Conservation (phyloP, 1,140 invertebrate genomes). For the Neoseiulus cucumeris region DNA sequence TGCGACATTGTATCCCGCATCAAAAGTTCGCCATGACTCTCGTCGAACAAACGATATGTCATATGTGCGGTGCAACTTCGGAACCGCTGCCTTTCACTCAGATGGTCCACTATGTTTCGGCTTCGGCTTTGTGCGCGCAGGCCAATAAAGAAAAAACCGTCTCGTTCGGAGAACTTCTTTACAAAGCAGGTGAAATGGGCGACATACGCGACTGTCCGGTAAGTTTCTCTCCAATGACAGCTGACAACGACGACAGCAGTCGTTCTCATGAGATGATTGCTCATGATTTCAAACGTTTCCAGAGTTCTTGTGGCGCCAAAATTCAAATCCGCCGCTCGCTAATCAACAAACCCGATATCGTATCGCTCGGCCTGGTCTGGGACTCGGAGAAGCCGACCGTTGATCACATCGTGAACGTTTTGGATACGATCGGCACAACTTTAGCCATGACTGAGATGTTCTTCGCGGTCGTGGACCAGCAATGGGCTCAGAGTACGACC, state of each 20-base stretch:
- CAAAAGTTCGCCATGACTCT: constrained; percentile 88
- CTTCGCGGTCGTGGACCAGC: constrained; percentile 59
- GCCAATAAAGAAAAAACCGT: constrained; percentile 14
- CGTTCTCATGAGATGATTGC: background rate
- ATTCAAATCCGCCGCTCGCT: constrained; percentile 71
- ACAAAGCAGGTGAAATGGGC: constrained; percentile 71
- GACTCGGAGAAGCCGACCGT: constrained; percentile 72
- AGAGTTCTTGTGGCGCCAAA: constrained; percentile 77
- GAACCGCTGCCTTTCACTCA: constrained; percentile 86
- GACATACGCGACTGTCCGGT: constrained; percentile 83
- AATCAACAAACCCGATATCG: constrained; percentile 42
- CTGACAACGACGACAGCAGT: too few species aligned
- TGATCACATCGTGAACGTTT: constrained; percentile 76
- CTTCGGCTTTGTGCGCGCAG: constrained; percentile 46
- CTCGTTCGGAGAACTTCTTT: constrained; percentile 57
- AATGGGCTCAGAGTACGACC: constrained; percentile 37
- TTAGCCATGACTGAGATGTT: constrained; percentile 58
- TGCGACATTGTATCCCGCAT: constrained; percentile 70
- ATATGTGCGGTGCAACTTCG: constrained; percentile 73
- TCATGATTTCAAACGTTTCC: constrained; percentile 21
- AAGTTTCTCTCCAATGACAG: constrained; percentile 32
- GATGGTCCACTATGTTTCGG: constrained; percentile 92
- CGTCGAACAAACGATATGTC: constrained; percentile 77
- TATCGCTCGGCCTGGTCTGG: constrained; percentile 89
- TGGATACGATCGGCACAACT: constrained; percentile 60